Evolutionary conservation across 2,888 invertebrate species (phyloP), one percentile per base, ranked within the genome.

Genomic region (Drosophila testacea): DNA sequence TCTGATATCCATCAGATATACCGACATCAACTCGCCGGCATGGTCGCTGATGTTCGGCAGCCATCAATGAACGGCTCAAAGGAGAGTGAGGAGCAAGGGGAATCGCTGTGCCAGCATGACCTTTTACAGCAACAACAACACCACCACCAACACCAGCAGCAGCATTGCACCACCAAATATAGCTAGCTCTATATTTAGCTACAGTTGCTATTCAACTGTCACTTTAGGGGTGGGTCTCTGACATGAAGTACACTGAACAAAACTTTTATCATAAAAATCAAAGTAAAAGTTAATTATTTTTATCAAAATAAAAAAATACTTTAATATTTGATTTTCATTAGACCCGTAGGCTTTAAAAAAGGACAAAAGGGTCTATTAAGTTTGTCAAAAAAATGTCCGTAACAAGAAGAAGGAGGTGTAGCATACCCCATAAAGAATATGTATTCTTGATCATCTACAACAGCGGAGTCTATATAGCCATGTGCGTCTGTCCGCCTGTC

Each of bases 21-120:
- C 88, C 90, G 89, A 75, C 90, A 90, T 88, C 85, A 81, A 72
- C 41, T 59, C 62, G 22, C 11, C 9, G 51, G 39, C 69, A 88
- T 81, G 79, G 84, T 71, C 60, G 76, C 63, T 55, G 67, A 46
- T 27, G 27, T 51, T 69, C 46, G 72, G 71, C 83, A 70, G 87
- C 84, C 77, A 88, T 81, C 70, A 57, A 50, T 69, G 50, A 28
- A 16, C n/a, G 46, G n/a, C 48, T 10, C 13, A 7, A 41, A 28
- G 41, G 32, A 22, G 46, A 42, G 36, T 28, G 46, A 27, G 27
- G n/a, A 41, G 47, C 41, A 38, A 50, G 27, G 41, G 46, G 60
- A 28, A 22, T 56, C 38, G 55, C 27, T 32, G 47, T 44, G 36
- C 54, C 47, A 61, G 51, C 59, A 64, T 47, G 69, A 66, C 68